These are phyloP conservation scores for Pitta sordida DNA, from an alignment of 2,113 vertebrate genomes.

Conservation along the genomic window DNA sequence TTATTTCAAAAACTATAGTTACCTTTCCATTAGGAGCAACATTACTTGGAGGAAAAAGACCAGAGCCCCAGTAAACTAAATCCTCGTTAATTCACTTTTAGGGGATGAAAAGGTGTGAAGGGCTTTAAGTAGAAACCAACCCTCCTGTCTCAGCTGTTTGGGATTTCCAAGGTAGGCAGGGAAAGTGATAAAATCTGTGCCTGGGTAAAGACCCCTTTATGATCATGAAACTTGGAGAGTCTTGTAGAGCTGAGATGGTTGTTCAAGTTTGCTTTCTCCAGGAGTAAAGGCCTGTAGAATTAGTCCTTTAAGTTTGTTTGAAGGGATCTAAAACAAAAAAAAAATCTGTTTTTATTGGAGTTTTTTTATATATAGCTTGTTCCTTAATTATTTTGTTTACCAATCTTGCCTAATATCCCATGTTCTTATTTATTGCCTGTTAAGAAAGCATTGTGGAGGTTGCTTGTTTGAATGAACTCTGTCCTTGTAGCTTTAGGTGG, in stretches of 20 bases:
- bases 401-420: rapidly evolving
- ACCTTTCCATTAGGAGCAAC: rapidly evolving
- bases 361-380: rapidly evolving
- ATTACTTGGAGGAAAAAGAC: rapidly evolving
- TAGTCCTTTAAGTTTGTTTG: not conserved
- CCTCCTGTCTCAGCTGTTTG: not conserved
- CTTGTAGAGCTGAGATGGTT: not conserved
- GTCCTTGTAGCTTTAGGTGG: not conserved
- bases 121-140: not conserved
- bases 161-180: not conserved
- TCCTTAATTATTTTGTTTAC: not conserved
- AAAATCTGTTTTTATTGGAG: not conserved
- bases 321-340: rapidly evolving
- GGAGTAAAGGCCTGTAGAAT: not conserved
- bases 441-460: not conserved
- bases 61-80: rapidly evolving
- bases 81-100: rapidly evolving
- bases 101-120: rapidly evolving
- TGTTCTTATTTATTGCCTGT: not conserved
- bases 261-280: not conserved
- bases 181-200: not conserved
- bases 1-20: not conserved
- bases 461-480: not conserved
- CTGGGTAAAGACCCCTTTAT: rapidly evolving
- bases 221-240: rapidly evolving